These are phyloP conservation scores for Chionoecetes opilio DNA, from an alignment of 1,140 invertebrate species.

Conservation along the genomic window DNA sequence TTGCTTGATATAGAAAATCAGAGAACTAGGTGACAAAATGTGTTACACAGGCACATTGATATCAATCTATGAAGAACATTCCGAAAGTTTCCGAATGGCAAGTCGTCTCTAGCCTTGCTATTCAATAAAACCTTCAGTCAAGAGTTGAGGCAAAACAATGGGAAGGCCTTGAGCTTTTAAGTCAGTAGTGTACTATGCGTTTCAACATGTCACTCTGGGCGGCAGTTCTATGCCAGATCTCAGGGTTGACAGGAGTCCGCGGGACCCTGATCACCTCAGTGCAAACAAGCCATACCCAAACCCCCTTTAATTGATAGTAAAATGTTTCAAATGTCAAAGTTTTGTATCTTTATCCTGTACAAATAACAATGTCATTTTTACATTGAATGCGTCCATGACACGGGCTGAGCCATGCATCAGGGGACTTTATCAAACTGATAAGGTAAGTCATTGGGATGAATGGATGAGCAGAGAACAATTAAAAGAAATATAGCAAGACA, in stretches of 20 bases:
- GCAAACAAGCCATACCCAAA: constrained; percentile 78
- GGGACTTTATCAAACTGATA: background rate
- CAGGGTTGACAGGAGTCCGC: constrained; percentile 69
- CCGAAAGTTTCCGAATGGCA: no score
- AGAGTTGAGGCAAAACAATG: background rate
- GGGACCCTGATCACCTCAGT: constrained; percentile 75
- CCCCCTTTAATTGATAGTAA: constrained; percentile 78
- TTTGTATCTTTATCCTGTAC: constrained; percentile 43
- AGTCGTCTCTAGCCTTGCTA: background rate
- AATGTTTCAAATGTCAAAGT: constrained; percentile 77
- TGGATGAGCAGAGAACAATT: no score
- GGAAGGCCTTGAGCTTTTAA: background rate
- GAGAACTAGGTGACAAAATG: no score
- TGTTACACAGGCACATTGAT: no score
- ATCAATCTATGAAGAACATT: no score
- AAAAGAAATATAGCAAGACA: no score
- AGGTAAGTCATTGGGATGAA: no score
- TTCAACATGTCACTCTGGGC: constrained; percentile 71
- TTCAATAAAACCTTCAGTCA: background rate
- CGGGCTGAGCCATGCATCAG: no score
- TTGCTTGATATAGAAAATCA: no score
- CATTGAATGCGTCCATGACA: no score
- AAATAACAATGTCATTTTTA: background rate
- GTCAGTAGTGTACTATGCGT: constrained; percentile 2
- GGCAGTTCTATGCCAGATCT: constrained; percentile 75